phyloP scores from a whole-genome alignment of 2,113 vertebrate species.

The Oryzias curvinotus region DNA sequence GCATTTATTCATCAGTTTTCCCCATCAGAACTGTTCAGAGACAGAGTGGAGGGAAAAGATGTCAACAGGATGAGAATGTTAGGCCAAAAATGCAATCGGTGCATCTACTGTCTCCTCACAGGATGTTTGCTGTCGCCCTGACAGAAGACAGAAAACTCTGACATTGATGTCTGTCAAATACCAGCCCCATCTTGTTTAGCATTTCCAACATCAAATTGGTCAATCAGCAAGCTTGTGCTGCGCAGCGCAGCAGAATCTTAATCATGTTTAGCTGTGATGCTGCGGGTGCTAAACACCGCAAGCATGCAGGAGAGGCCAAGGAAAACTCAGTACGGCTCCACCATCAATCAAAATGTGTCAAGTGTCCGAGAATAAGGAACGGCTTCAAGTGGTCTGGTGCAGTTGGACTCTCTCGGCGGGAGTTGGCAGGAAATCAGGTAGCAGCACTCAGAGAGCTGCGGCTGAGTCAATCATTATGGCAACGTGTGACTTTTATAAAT shows the following conservation, averaged over 20 bases:
- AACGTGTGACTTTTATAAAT: slow-evolving; percentile 45
- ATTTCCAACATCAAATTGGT: slow-evolving; percentile 72
- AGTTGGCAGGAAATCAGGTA: slow-evolving; percentile 33
- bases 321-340: slow-evolving; percentile 7
- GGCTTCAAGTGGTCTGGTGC: slow-evolving; percentile 36
- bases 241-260: slow-evolving; percentile 46
- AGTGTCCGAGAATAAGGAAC: slow-evolving; percentile 35
- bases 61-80: slow-evolving; percentile 88
- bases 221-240: slow-evolving; percentile 58
- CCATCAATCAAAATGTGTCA: slow-evolving; percentile 58
- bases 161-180: slow-evolving; percentile 91
- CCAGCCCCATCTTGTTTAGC: slow-evolving; percentile 66
- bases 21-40: slow-evolving; percentile 82
- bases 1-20: slow-evolving; percentile 83
- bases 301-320: slow-evolving; percentile 29
- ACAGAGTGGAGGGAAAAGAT: slow-evolving; percentile 82
- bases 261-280: slow-evolving; percentile 44
- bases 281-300: slow-evolving; percentile 29
- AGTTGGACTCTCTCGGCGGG: slow-evolving; percentile 33
- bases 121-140: slow-evolving; percentile 87
- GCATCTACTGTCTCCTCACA: slow-evolving; percentile 78
- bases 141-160: slow-evolving; percentile 84
- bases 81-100: slow-evolving; percentile 87
- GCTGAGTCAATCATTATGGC: slow-evolving; percentile 42
- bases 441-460: slow-evolving; percentile 23